Base-by-base conservation (phyloP, 2,797 vertebrate species). In the Hyperoplus immaculatus region DNA sequence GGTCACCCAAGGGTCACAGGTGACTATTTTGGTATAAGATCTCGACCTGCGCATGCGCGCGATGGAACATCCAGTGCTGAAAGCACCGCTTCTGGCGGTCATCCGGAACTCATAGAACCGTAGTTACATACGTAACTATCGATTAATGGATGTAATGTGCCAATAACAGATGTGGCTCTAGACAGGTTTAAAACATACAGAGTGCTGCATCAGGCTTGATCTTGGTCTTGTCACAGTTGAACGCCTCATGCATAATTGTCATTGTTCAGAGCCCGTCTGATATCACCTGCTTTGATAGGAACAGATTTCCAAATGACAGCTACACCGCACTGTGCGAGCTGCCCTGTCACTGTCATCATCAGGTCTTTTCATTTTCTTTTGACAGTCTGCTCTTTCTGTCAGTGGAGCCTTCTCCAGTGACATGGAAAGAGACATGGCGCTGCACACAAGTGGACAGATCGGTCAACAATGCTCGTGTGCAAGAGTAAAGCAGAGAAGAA, bases 251-350 rank as follows among this genome's bases (percentile, higher is more conserved):
- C n/a, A n/a, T n/a, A n/a, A n/a, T n/a, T n/a, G n/a, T n/a, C n/a
- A n/a, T n/a, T 51, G 66, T 36, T 46, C 21, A 6, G 50, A 60
- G 36, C 55, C 69, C 60, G 72, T 77, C 83, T 63, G 56, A 78
- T 67, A 66, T 61, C 46, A 66, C 83, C 64, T 70, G 67, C 51
- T 75, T 63, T 75, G 63, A 86, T 79, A 83, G 15, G 39, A 84
- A 61, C 66, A 75, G 55, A 64, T 85, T 75, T 87, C 36, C 68
- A 66, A 61, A 75, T 81, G 85, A 80, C 82, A 84, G 68, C 70
- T 42, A 29, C 21, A 53, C 59, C 42, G 14, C 58, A 49, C 12
- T 57, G 60, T 60, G 69, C n/a, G 41, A 57, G 70, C 63, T 63
- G 61, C 62, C 67, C 18, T 10, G 29, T 29, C 29, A 63, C 57